phyloP scores from a whole-genome alignment of 1,140 invertebrate genomes.

The Ephestia elutella region DNA sequence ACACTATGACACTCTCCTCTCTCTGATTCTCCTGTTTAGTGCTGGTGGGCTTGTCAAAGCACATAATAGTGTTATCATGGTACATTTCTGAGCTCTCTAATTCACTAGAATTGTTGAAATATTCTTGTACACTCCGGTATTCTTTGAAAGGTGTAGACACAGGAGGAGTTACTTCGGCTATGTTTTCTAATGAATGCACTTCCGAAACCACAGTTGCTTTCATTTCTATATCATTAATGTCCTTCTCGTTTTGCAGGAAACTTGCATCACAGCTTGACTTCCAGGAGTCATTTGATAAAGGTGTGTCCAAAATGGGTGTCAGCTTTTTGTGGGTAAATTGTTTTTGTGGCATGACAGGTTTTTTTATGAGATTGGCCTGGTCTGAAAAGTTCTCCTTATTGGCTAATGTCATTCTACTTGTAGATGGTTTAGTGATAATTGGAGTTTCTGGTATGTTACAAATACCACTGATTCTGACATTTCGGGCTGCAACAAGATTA shows the following conservation, averaged over 20 bases:
- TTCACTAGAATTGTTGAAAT: conserved; percentile 43
- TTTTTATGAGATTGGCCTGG: conserved; percentile 23
- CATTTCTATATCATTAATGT: conserved; percentile 48
- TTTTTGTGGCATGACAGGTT: conserved; percentile 18
- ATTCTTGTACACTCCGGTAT: conserved; percentile 52
- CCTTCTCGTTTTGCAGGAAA: conserved; percentile 56
- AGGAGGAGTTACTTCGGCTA: conserved; percentile 41
- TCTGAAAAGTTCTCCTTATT: conserved; percentile 48
- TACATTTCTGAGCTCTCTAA: conserved; percentile 34
- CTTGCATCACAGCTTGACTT: conserved; percentile 53
- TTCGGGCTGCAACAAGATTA: conserved; percentile 32
- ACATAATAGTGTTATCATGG: conserved; percentile 52
- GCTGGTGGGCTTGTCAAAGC: conserved; percentile 41
- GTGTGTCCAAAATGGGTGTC: conserved; percentile 27
- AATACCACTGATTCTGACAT: conserved; percentile 53
- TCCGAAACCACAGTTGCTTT: conserved; percentile 31
- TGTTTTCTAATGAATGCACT: conserved; percentile 42
- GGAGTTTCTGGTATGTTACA: conserved; percentile 54
- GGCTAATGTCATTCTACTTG: conserved; percentile 27
- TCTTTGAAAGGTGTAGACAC: conserved; percentile 57
- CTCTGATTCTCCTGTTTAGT: conserved; percentile 32
- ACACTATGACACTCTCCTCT: conserved; percentile 55
- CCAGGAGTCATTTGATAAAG: conserved; percentile 49
- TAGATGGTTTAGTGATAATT: conserved; percentile 25
- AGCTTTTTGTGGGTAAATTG: conserved; percentile 14